These are phyloP conservation scores for Patella ulyssiponensis DNA, from an alignment of 2,888 invertebrate species.

Conservation along the genomic window DNA sequence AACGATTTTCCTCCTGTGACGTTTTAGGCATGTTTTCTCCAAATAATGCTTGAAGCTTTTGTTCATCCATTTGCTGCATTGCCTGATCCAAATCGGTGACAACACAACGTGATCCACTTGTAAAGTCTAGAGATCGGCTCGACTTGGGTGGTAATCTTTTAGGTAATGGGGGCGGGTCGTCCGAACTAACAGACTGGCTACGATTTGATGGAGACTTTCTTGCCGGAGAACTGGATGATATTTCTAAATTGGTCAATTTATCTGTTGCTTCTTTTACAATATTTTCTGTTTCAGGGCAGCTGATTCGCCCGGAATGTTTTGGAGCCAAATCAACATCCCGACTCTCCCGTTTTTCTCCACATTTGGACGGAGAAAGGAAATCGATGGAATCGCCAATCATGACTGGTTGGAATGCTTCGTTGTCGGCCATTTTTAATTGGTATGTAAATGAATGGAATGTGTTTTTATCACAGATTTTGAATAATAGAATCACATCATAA, in stretches of 20 bases:
- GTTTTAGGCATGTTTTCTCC: constrained; percentile 11
- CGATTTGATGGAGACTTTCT: neutral
- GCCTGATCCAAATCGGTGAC: constrained; percentile 58
- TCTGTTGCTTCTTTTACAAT: neutral
- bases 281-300: neutral
- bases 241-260: neutral
- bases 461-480: neutral
- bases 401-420: constrained; percentile 7
- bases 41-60: constrained; percentile 44
- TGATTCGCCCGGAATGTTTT: neutral
- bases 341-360: neutral
- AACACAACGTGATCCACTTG: constrained; percentile 11
- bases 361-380: neutral
- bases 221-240: neutral
- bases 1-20: neutral
- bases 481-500: no score
- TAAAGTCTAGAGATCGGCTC: neutral
- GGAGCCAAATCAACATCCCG: neutral
- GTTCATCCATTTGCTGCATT: constrained; percentile 52
- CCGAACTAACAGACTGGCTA: neutral
- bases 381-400: constrained; percentile 5
- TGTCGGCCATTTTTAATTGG: constrained; percentile 4
- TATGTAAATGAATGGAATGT: neutral
- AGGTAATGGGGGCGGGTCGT: neutral
- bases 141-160: neutral